These are phyloP conservation scores for Lysandra coridon DNA, from an alignment of 2,888 invertebrate genomes.

Conservation along the genomic window DNA sequence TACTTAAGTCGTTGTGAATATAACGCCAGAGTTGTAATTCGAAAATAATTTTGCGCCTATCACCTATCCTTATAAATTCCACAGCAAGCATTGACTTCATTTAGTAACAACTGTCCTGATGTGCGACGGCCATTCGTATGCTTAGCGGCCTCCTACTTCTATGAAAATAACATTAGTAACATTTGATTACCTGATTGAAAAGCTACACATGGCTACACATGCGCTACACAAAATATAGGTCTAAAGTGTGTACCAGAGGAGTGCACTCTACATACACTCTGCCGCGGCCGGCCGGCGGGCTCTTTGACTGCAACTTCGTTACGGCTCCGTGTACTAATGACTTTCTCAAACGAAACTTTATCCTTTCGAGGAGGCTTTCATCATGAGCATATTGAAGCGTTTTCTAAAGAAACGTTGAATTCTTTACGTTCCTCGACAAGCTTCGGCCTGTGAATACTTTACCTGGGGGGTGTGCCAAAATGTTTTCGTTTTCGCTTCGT, in stretches of 20 bases:
- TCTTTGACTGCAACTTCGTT: slow-evolving; percentile 10
- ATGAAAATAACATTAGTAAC: too few species aligned
- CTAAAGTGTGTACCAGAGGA: background rate
- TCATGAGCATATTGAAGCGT: background rate
- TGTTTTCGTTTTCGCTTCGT: too few species aligned
- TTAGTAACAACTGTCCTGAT: too few species aligned
- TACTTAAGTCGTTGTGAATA: too few species aligned
- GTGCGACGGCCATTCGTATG: too few species aligned
- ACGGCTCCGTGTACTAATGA: background rate
- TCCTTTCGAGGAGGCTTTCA: background rate
- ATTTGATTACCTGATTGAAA: too few species aligned
- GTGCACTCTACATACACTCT: background rate
- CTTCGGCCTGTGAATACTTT: background rate
- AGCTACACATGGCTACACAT: too few species aligned
- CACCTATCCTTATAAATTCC: too few species aligned
- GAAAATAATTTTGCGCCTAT: too few species aligned
- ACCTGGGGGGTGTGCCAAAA: background rate
- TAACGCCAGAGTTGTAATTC: too few species aligned
- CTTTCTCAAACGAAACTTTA: background rate
- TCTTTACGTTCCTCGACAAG: background rate
- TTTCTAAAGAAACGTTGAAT: background rate
- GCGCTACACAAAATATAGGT: background rate
- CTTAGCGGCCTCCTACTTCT: too few species aligned
- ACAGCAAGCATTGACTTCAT: too few species aligned
- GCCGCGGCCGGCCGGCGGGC: background rate